Percentiles rank a stretch among this genome's conserved stretches.
Evolutionary conservation across 2,797 vertebrate species (phyloP).

Genomic region (Tangara arthus): DNA sequence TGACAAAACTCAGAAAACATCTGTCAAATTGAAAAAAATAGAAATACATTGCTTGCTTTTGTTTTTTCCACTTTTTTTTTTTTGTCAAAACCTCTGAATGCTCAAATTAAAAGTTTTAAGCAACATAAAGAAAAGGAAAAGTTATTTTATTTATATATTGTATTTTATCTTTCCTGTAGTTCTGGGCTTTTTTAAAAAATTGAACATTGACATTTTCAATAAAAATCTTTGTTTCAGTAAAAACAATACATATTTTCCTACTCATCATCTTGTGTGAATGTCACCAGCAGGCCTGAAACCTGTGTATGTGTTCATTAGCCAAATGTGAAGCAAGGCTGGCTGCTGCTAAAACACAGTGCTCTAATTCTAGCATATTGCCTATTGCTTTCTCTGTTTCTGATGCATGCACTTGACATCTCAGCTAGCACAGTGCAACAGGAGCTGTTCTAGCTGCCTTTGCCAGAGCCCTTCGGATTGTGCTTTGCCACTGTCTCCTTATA

Average conservation of each 20-base stretch:
- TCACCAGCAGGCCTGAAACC: constrained; percentile 25
- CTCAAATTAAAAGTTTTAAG: background rate
- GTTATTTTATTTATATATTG: background rate
- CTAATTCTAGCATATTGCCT: background rate
- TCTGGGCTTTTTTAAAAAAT: background rate
- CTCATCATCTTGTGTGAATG: background rate
- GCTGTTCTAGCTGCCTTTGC: background rate
- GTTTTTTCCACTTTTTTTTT: accelerated
- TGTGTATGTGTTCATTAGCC: background rate
- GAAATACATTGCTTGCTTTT: background rate
- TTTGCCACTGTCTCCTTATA: background rate
- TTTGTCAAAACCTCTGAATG: background rate
- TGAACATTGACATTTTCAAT: background rate
- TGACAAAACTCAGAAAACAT: background rate
- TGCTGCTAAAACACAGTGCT: background rate
- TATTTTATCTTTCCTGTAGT: background rate
- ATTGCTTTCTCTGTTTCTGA: background rate
- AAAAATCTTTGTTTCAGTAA: constrained; percentile 3
- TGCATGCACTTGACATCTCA: background rate
- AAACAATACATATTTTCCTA: constrained; percentile 12
- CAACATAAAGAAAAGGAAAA: background rate
- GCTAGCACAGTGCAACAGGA: background rate
- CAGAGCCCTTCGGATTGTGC: background rate
- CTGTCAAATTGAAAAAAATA: background rate
- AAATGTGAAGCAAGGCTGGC: background rate